phyloP scores from a whole-genome alignment of 2,797 vertebrate genomes.

The Garrulus glandarius region DNA sequence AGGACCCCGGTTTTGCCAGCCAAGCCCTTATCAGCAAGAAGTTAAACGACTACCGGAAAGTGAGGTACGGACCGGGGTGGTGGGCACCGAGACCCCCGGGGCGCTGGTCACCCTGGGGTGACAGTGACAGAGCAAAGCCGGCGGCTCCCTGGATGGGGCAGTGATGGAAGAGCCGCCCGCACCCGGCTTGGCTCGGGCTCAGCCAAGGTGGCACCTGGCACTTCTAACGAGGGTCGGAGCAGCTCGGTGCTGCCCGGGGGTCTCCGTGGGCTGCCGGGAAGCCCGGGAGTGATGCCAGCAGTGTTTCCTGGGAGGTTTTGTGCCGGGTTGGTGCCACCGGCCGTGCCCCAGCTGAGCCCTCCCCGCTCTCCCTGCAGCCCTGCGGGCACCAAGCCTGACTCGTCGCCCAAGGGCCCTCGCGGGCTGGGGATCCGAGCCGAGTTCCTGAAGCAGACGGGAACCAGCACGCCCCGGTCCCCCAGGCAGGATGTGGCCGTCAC shows the following conservation, averaged over 20 bases:
- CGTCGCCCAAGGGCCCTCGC: conserved; percentile 87
- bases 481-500: conserved; percentile 76
- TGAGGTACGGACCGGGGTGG: conserved; percentile 77
- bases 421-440: conserved; percentile 83
- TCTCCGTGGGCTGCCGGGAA: background rate
- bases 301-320: background rate
- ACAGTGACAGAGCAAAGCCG: background rate
- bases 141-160: background rate
- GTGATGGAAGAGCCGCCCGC: background rate
- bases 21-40: conserved; percentile 98
- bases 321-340: background rate
- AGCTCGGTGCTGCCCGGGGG: background rate
- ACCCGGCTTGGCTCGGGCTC: fast-evolving
- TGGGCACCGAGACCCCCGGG: background rate
- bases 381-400: conserved; percentile 87
- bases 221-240: background rate
- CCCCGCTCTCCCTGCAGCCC: conserved; percentile 77
- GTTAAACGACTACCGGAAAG: conserved; percentile 96
- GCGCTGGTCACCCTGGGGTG: background rate
- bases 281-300: fast-evolving
- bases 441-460: conserved; percentile 80
- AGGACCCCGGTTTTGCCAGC: conserved; percentile 92
- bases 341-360: background rate
- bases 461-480: conserved; percentile 82
- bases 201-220: fast-evolving